These are phyloP conservation scores for Etheostoma perlongum DNA, from an alignment of 2,797 vertebrate species.

Conservation along the genomic window DNA sequence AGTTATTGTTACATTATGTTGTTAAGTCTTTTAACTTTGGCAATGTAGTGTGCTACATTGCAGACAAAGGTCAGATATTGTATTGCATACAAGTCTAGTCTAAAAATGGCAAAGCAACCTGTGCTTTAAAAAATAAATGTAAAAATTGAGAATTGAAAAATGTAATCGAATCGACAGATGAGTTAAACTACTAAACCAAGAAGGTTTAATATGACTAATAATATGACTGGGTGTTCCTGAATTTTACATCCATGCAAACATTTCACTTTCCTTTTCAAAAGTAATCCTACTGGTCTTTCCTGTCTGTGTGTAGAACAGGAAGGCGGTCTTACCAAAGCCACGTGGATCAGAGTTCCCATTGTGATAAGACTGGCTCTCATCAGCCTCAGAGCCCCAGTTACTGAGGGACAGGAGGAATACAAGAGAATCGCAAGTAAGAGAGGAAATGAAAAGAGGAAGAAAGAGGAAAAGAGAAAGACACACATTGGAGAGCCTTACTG, in stretches of 20 bases:
- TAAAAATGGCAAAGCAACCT: too few relatives aligned
- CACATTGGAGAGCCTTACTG: constrained; percentile 83
- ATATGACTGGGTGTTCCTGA: not conserved
- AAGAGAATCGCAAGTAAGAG: not conserved
- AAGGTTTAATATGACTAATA: too few relatives aligned
- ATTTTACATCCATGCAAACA: not conserved
- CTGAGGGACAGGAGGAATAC: constrained; percentile 73
- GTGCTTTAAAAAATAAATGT: too few relatives aligned
- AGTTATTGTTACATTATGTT: too few relatives aligned
- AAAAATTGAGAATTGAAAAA: too few relatives aligned
- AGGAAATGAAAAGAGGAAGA: not conserved
- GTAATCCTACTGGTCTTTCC: not conserved
- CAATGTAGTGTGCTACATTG: too few relatives aligned
- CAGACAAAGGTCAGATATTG: too few relatives aligned
- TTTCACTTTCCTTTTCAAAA: too few relatives aligned
- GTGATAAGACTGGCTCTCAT: constrained; percentile 92
- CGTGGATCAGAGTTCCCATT: constrained; percentile 96
- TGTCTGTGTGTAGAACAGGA: not conserved
- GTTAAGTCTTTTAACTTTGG: too few relatives aligned
- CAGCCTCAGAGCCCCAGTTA: constrained; percentile 97
- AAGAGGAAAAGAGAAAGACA: not conserved
- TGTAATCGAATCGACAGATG: too few relatives aligned
- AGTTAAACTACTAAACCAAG: not conserved
- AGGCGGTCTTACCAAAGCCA: constrained; percentile 89
- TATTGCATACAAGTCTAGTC: too few relatives aligned